phyloP scores from a whole-genome alignment of 1,140 invertebrate species.

The Saccostrea echinata region DNA sequence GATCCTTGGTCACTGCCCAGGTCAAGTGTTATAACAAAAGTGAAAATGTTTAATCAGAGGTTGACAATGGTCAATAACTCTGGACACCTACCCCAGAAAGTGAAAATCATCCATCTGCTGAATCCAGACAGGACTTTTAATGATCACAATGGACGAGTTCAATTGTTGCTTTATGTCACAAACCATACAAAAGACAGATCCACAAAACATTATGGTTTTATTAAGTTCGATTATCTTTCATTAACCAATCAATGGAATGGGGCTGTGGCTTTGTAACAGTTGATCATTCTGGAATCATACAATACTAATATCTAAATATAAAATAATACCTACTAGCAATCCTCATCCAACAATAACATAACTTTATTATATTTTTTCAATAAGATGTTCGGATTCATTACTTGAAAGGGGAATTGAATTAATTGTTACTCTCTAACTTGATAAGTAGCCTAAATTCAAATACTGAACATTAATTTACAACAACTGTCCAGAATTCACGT shows the following conservation, averaged over 20 bases:
- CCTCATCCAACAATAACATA: too few relatives aligned
- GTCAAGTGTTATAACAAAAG: constrained; percentile 24
- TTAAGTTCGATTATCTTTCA: not conserved
- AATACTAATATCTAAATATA: too few relatives aligned
- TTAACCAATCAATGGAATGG: not conserved
- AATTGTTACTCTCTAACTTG: too few relatives aligned
- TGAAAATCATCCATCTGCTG: constrained; percentile 27
- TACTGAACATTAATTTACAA: too few relatives aligned
- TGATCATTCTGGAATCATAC: not conserved
- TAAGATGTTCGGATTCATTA: too few relatives aligned
- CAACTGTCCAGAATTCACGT: too few relatives aligned
- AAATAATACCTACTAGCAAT: too few relatives aligned
- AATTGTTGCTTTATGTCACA: not conserved
- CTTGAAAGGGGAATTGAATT: too few relatives aligned
- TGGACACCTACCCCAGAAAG: constrained; percentile 16
- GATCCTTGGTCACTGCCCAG: not conserved
- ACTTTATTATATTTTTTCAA: too few relatives aligned
- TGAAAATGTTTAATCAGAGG: constrained; percentile 30
- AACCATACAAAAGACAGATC: not conserved
- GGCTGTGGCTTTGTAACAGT: not conserved
- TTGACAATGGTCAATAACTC: not conserved
- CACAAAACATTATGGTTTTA: not conserved
- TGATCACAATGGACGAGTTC: not conserved
- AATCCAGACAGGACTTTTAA: not conserved
- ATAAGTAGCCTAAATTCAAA: too few relatives aligned